Evolutionary conservation across 2,888 invertebrate species (phyloP).

Genomic region (Synergus itoensis): DNA sequence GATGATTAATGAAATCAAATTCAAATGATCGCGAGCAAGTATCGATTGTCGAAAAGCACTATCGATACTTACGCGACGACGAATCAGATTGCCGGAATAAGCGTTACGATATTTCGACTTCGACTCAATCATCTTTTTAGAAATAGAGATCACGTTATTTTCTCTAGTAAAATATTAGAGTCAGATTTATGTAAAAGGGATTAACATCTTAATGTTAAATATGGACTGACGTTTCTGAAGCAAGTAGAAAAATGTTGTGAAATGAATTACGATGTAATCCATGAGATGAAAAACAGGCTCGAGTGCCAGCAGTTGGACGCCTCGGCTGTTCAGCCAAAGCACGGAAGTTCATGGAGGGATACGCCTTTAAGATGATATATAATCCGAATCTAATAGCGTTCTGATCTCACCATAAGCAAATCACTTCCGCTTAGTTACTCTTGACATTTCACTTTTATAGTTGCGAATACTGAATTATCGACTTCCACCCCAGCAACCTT

Average conservation of each 20-base stretch:
- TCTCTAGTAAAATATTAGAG: neutral
- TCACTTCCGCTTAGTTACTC: constrained; percentile 40
- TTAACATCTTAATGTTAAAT: neutral
- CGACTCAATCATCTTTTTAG: too few species aligned
- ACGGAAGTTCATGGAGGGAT: constrained; percentile 15
- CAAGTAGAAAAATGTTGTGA: neutral
- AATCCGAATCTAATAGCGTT: constrained; percentile 31
- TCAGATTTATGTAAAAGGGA: neutral
- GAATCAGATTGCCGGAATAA: too few species aligned
- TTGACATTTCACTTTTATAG: constrained; percentile 40
- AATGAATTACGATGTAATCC: constrained; percentile 33
- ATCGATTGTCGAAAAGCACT: too few species aligned
- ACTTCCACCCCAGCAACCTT: constrained; percentile 22
- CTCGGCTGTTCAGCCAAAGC: constrained; percentile 17
- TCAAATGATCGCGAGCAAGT: too few species aligned
- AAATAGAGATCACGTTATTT: too few species aligned
- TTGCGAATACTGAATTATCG: constrained; percentile 34
- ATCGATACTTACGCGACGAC: too few species aligned
- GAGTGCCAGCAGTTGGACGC: constrained; percentile 7
- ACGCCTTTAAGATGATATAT: constrained; percentile 29
- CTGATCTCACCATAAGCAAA: constrained; percentile 38
- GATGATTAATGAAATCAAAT: too few species aligned
- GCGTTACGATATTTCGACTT: too few species aligned
- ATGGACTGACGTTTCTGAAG: neutral
- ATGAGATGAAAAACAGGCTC: constrained; percentile 12